Base-by-base conservation (phyloP, 2,888 invertebrate genomes). In the Bembecia ichneumoniformis region DNA sequence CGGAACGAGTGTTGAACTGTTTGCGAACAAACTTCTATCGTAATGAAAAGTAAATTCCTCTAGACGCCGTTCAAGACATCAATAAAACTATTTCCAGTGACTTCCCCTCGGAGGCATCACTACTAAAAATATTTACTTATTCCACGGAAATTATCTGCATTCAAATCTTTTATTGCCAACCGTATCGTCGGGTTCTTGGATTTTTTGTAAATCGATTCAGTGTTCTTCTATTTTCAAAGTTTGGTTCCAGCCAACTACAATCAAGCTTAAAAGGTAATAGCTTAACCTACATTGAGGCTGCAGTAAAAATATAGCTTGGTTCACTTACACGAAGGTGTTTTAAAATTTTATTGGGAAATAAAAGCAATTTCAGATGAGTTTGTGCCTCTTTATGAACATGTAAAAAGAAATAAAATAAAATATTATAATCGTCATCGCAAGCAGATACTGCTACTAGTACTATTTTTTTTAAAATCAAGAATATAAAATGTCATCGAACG, bases 21-120 rank as follows among this genome's bases (percentile, higher is more conserved):
- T 81, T 81, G 76, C 68, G 63, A 68, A 73, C 76, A 77, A 80
- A 79, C 80, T 79, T 75, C 68, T 68, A 65, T 73, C 67, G 78
- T 79, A 81, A 81, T 82, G 81, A 79, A 82, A 82, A 81, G 82
- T 81, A 82, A 82, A 82, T 79, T 80, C 65, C 59, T 54, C 54
- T 52, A 60, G 64, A 58, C 65, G 63, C 49, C 64, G 66, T 68
- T 63, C 66, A 67, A 69, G 71, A 76, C 77, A 75, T 77, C 79
- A 76, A 81, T 79, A 76, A 71, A 77, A 79, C 81, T 80, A 79
- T 74, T 77, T 71, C 66, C 64, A 58, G 59, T 64, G 64, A 68
- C 62, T 70, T 61, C 54, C 58, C 58, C 61, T 58, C 54, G 54
- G 59, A 66, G 64, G 68, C 63, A 66, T 66, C 58, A 58, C 63